Evolutionary conservation across 92 coral and sea anemone genomes (phyloP), one percentile per base, ranked within the genome.

Genomic region (Zoanthus sociatus): DNA sequence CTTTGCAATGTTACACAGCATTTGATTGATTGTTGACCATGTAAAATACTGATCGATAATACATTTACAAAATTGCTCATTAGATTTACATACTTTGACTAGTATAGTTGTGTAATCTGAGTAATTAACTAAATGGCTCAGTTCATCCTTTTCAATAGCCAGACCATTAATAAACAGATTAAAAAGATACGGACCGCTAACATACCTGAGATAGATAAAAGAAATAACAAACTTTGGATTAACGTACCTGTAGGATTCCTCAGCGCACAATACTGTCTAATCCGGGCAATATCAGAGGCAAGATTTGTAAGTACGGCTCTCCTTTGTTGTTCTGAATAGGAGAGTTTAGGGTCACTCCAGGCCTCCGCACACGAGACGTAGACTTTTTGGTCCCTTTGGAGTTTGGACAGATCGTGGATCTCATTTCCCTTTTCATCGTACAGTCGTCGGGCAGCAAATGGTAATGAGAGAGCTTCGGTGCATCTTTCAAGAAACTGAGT

Each of bases 271-370:
- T 88, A 96, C 60, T 93, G 98, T 67, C 98, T 88, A 31, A 96
- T 92, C 64, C 89, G 96, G 30, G 94, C 94, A 75, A 96, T 90
- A 78, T 96, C 99, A 42, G 96, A 89, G 3, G 99, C 98, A 7
- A 96, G 92, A 84, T 94, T 96, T 8, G 92, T 95, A 42, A 96
- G 90, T 11, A 96, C 93, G 8, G 95, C 91, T 69, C 97, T 86
- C 50, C 98, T 90, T 84, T 96, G 98, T 18, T 96, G 99, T 70
- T 95, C 99, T 10, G 99, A 95, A 82, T 96, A 87, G 13, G 99
- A 93, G 69, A 93, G 84, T 78, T 96, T 92, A 46, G 94, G 96
- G 85, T 96, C 95, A 69, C 90, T 92, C 99, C 99, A 96, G 15
- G 96, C 90, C 88, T 96, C 98, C 1, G 98, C 99, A 44, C 98